phyloP scores from a whole-genome alignment of 2,888 invertebrate species.

The Auanema freiburgensis region DNA sequence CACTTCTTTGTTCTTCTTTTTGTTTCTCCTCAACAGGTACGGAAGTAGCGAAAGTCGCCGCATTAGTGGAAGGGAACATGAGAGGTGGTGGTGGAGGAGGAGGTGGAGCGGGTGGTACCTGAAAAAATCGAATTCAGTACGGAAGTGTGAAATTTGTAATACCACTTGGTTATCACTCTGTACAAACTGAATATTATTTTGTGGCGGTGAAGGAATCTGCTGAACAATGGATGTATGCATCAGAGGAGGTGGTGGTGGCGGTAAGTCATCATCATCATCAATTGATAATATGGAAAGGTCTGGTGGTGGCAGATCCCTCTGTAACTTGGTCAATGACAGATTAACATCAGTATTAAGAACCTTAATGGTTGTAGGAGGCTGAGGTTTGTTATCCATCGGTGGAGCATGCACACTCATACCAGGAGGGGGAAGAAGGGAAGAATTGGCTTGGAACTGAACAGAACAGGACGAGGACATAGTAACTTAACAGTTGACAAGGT shows the following conservation, averaged over 20 bases:
- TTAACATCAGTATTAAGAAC: too few species aligned
- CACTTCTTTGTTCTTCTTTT: slow-evolving; percentile 1
- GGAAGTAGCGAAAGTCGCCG: slow-evolving; percentile 21
- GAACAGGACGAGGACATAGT: too few species aligned
- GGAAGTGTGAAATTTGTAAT: neutral
- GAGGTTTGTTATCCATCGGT: slow-evolving; percentile 9
- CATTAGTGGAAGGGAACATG: slow-evolving; percentile 16
- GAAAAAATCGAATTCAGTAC: neutral
- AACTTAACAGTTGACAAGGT: slow-evolving; percentile 2
- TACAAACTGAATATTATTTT: slow-evolving; percentile 36
- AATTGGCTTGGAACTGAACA: slow-evolving; percentile 12
- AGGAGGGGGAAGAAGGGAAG: slow-evolving; percentile 17
- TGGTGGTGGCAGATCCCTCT: slow-evolving; percentile 35
- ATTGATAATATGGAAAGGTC: slow-evolving; percentile 43
- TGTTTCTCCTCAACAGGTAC: too few species aligned
- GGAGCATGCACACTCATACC: slow-evolving; percentile 23
- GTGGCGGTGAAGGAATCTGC: slow-evolving; percentile 34
- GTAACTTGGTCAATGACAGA: too few species aligned
- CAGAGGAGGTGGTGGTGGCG: slow-evolving; percentile 59
- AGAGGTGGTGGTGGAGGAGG: slow-evolving; percentile 50
- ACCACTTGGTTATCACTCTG: slow-evolving; percentile 18
- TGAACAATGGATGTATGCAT: slow-evolving; percentile 50
- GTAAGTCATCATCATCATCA: slow-evolving; percentile 56
- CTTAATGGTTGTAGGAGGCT: too few species aligned
- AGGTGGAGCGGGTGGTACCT: slow-evolving; percentile 50